Evolutionary conservation across 2,113 vertebrate genomes (phyloP).

Genomic region (Cryptomyrus ogoouensis): DNA sequence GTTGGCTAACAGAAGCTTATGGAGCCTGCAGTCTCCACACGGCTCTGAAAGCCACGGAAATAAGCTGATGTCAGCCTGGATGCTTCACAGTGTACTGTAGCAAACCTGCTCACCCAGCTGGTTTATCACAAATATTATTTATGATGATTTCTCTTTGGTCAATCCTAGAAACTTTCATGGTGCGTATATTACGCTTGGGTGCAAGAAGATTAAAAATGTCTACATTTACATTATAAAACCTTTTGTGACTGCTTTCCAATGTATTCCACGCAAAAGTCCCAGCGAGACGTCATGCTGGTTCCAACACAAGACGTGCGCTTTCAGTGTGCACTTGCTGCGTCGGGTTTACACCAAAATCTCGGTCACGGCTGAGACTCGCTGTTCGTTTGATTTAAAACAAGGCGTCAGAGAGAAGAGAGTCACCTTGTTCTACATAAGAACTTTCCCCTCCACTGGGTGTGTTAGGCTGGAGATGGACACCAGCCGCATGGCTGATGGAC

Average conservation of each 20-base stretch:
- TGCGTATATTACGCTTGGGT: background rate
- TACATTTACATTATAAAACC: background rate
- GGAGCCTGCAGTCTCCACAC: too few species aligned
- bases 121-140: background rate
- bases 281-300: background rate
- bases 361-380: background rate
- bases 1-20: background rate
- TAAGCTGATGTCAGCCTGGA: background rate
- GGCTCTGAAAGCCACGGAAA: background rate
- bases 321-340: background rate
- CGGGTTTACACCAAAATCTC: background rate
- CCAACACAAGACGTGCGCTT: background rate
- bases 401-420: background rate
- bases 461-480: background rate
- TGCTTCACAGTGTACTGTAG: background rate
- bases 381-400: background rate
- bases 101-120: background rate
- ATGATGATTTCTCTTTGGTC: background rate
- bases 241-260: background rate
- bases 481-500: background rate
- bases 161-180: background rate
- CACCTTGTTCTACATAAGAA: background rate
- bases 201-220: background rate
- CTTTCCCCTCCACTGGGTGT: background rate
- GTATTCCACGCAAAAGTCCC: background rate